Evolutionary conservation across 2,797 vertebrate genomes (phyloP).

Genomic region (Cheirogaleus major): DNA sequence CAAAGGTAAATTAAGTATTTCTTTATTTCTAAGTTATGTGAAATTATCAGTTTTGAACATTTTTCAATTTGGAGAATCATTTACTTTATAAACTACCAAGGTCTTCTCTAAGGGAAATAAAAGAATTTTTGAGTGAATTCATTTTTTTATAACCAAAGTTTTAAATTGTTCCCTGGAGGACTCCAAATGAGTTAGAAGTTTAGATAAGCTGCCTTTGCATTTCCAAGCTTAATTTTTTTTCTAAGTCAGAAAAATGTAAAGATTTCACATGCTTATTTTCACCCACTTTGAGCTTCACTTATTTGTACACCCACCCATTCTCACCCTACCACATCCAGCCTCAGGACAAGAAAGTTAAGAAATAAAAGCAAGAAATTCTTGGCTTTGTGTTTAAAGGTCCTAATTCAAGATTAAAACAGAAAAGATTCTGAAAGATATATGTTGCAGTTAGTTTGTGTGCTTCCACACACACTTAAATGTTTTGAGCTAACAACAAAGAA

Average conservation of each 20-base stretch:
- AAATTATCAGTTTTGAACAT: neutral
- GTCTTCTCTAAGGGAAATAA: neutral
- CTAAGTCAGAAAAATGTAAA: neutral
- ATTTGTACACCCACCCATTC: neutral
- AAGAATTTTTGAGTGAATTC: neutral
- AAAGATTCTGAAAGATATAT: neutral
- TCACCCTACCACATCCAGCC: neutral
- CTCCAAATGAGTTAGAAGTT: neutral
- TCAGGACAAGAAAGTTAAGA: neutral
- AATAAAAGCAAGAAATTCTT: neutral
- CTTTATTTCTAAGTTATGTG: neutral
- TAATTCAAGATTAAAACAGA: neutral
- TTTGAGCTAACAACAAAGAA: neutral
- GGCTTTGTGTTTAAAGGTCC: neutral
- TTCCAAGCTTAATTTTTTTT: neutral
- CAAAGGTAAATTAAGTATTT: neutral
- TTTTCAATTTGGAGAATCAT: neutral
- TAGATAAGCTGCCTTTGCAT: neutral
- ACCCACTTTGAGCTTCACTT: neutral
- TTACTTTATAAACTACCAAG: neutral
- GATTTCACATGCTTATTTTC: neutral
- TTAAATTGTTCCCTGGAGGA: neutral
- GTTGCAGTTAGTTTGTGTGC: neutral
- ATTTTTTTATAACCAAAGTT: neutral
- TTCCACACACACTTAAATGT: neutral